Evolutionary conservation across 2,888 invertebrate genomes (phyloP), one percentile per base, ranked within the genome.

Genomic region (Drosophila infuscata): DNA sequence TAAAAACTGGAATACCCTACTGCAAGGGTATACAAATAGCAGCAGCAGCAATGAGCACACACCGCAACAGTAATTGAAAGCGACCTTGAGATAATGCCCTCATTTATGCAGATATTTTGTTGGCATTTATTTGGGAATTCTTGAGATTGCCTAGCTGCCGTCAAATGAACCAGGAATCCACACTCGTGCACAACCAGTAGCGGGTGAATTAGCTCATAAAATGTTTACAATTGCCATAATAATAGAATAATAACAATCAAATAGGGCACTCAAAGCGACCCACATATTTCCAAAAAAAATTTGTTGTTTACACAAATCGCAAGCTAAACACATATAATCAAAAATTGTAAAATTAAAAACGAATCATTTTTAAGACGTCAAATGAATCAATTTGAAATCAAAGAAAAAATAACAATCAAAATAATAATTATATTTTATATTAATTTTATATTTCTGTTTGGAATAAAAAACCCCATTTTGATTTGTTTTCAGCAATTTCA

Each of bases 71-170:
- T 67, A 78, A 79, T 73, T 80, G 68, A 64, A 49, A 73, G 38
- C 81, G 88, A 89, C 85, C 85, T 90, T 85, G 86, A 82, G 85
- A 88, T 88, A 89, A 82, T 82, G 77, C 69, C 80, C 85, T 62
- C 83, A 89, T 74, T 88, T 82, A 73, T 71, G 70, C 63, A 74
- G 79, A 66, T 65, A 63, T 51, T 57, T 60, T 49, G 43, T 43
- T 33, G 49, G 46, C 38, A 15, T 38, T 59, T 41, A 38, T 46
- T 29, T 25, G 49, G 49, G 60, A 79, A 77, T 81, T 73, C 61
- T 78, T 60, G 48, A 20, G 74, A 68, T 75, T 79, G 69, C 49
- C 61, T 61, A 75, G 79, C 69, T 74, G 59, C 67, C 9, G 59
- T 61, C 9, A 62, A 79, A 25, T 53, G 59, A 77, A 67, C 63